phyloP scores from a whole-genome alignment of 2,888 invertebrate species.

The Blera fallax region DNA sequence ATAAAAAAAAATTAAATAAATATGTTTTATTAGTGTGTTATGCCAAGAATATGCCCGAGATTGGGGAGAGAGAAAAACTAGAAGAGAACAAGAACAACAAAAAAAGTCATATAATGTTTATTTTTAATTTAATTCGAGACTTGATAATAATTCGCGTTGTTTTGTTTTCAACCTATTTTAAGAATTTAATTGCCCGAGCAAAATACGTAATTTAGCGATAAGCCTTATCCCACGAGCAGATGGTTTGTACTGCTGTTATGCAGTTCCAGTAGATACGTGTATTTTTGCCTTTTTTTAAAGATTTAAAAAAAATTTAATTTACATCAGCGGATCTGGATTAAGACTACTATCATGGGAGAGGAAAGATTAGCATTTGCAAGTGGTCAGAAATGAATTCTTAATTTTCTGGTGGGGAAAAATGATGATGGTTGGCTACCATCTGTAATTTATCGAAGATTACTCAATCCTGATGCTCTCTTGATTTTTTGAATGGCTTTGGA shows the following conservation, averaged over 20 bases:
- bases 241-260: constrained; percentile 19
- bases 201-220: constrained; percentile 53
- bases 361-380: not conserved
- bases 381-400: not conserved
- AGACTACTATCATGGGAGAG: too few species aligned
- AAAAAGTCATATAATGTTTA: not conserved
- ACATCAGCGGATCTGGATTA: not conserved
- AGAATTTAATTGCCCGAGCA: constrained; percentile 36
- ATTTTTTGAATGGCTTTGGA: not conserved
- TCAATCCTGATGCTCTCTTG: not conserved
- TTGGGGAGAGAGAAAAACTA: not conserved
- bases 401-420: not conserved
- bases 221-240: constrained; percentile 37
- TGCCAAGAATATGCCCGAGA: not conserved
- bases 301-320: too few species aligned
- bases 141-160: constrained; percentile 3
- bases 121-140: constrained; percentile 39
- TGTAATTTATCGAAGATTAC: not conserved
- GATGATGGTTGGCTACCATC: not conserved
- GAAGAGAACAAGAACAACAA: not conserved
- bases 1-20: not conserved
- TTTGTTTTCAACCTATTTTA: constrained; percentile 49
- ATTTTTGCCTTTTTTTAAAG: too few species aligned
- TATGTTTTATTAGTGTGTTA: constrained; percentile 18
- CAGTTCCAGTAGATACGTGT: not conserved